Evolutionary conservation across 2,797 vertebrate species (phyloP), one percentile per base, ranked within the genome.

Genomic region (Echeneis naucrates): DNA sequence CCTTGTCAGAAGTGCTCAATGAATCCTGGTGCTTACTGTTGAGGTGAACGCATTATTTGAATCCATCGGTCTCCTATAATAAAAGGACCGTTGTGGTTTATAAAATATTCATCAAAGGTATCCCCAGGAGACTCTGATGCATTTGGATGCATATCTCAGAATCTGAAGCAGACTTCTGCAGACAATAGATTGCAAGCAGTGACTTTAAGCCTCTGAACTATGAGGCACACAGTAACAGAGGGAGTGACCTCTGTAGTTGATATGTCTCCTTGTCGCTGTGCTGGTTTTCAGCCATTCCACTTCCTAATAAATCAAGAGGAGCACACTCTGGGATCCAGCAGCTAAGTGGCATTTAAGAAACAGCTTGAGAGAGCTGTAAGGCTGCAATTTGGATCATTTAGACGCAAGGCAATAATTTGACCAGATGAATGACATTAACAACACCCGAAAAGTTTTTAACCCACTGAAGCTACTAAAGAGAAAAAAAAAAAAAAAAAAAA

Each of bases 261-360:
- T 65, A 74, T 33, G 78, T 87, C 90, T 90, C 84, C 73, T 86
- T 87, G 91, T 88, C 73, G 86, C 91, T 88, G 88, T 67, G 77
- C 83, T 89, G 89, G 63, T 92, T 90, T 90, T 90, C 76, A 88
- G 85, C 78, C 80, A 74, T 73, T 82, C 56, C 77, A 78, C 63
- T 73, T 88, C 64, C 71, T 89, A 90, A 93, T 93, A 92, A 93
- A 93, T 93, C 82, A 87, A 88, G 87, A 89, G 55, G 81, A 86
- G 83, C 80, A 67, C 79, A 85, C 78, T 88, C 87, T 74, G 80
- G 74, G 69, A 88, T 92, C 86, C 86, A 77, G 86, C 78, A 90
- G 92, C 88, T 90, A 89, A 91, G 87, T 93, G 90, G 89, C 90
- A 93, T 94, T 94, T 92, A 93, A 89, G 88, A 88, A 91, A 89